phyloP scores from a whole-genome alignment of 2,113 vertebrate species.

The Hydropotes inermis region DNA sequence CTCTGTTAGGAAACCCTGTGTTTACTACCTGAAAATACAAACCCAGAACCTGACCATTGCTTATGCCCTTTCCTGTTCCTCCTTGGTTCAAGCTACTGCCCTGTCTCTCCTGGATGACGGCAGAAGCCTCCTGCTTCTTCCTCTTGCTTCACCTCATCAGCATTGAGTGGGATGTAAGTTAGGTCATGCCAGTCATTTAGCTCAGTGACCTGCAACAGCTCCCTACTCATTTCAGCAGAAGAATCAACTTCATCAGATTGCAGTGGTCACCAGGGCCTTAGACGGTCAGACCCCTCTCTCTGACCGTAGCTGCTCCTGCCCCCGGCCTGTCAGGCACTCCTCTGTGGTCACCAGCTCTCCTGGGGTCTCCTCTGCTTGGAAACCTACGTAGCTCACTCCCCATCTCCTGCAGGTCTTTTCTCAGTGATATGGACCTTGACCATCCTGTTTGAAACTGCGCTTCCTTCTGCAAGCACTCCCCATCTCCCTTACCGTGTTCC shows the following conservation, averaged over 20 bases:
- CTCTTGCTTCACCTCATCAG: no score
- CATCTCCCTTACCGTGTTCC: fast-evolving
- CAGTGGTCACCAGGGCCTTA: background rate
- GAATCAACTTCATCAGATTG: background rate
- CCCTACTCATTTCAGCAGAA: background rate
- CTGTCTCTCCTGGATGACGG: background rate
- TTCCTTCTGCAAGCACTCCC: background rate
- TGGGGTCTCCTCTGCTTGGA: background rate
- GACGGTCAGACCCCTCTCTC: background rate
- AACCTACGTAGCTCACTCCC: background rate
- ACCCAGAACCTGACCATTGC: background rate
- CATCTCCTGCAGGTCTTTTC: background rate
- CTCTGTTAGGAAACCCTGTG: background rate
- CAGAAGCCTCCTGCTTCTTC: background rate
- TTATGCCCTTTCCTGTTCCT: background rate
- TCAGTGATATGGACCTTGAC: background rate
- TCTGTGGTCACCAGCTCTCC: background rate
- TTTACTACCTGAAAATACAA: background rate
- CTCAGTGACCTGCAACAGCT: background rate
- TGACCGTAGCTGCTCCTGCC: background rate
- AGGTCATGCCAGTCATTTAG: background rate
- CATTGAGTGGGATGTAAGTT: background rate
- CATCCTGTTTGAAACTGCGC: background rate
- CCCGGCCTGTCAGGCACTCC: fast-evolving
- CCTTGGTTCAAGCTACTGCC: background rate